Conservation (phyloP, 2,113 vertebrate species). For the Chloropsis hardwickii region DNA sequence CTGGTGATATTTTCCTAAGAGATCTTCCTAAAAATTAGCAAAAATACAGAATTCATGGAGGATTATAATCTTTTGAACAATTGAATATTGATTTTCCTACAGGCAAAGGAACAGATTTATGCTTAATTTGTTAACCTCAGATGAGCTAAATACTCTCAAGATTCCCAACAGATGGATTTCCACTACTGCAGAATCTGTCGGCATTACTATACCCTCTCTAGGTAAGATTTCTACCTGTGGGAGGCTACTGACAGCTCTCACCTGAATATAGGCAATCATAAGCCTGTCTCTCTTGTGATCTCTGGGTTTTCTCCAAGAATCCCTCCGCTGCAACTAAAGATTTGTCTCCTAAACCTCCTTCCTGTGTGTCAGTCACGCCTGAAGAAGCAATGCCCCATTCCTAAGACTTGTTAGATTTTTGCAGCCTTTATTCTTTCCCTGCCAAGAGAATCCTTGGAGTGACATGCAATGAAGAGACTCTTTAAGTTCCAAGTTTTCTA, state of each 20-base stretch:
- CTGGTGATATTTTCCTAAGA: neutral
- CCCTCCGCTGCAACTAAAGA: neutral
- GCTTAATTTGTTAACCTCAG: neutral
- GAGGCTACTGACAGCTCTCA: neutral
- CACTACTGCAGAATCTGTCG: neutral
- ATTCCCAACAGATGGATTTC: neutral
- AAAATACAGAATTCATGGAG: neutral
- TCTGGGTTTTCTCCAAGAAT: neutral
- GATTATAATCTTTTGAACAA: neutral
- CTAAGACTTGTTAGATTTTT: neutral
- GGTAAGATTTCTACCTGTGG: neutral
- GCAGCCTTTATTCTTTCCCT: neutral
- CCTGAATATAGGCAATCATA: neutral
- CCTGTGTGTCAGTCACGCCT: neutral
- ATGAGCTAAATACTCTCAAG: neutral
- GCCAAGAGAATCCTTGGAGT: neutral
- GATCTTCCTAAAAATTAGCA: neutral
- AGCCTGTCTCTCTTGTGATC: neutral
- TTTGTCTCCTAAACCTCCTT: neutral
- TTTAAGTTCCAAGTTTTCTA: neutral
- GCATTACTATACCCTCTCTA: neutral
- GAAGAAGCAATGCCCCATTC: neutral
- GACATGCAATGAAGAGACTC: neutral
- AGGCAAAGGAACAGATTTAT: neutral
- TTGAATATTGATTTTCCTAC: neutral